Evolutionary conservation across 2,113 vertebrate genomes (phyloP).

Genomic region (Nasalis larvatus): DNA sequence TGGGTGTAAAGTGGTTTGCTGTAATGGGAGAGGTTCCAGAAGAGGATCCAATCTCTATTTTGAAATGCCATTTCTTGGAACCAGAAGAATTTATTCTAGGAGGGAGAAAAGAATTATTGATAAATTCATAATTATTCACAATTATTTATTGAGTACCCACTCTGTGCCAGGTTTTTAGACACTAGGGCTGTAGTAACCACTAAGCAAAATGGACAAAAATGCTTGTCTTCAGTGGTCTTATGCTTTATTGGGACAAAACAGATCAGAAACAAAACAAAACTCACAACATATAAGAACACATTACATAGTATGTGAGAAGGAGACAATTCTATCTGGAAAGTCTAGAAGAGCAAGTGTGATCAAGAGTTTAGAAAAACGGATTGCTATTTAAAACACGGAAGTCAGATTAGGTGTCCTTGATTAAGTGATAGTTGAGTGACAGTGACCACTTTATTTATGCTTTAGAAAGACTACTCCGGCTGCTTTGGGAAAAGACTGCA

Average conservation of each 20-base stretch:
- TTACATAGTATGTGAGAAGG: not conserved
- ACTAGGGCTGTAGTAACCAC: not conserved
- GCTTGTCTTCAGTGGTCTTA: not conserved
- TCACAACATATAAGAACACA: not conserved
- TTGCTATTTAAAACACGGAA: not conserved
- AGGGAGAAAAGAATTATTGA: not conserved
- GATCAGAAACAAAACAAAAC: not conserved
- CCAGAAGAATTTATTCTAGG: not conserved
- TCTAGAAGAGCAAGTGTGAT: not conserved
- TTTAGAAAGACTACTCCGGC: not conserved
- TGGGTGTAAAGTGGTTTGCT: not conserved
- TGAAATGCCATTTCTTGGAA: constrained; percentile 1
- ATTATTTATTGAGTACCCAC: not conserved
- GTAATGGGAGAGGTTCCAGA: not conserved
- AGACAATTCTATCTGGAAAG: not conserved
- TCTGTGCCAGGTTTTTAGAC: not conserved
- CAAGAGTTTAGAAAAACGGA: not conserved
- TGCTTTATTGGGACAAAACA: not conserved
- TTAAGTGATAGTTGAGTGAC: not conserved
- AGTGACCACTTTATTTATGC: not conserved
- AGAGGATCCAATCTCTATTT: not conserved
- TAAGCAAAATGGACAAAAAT: not conserved
- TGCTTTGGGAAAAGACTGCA: not conserved
- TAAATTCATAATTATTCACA: not conserved
- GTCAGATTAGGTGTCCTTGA: not conserved